Base-by-base conservation (phyloP, 2,888 invertebrate genomes). In the Caenorhabditis parvicauda region DNA sequence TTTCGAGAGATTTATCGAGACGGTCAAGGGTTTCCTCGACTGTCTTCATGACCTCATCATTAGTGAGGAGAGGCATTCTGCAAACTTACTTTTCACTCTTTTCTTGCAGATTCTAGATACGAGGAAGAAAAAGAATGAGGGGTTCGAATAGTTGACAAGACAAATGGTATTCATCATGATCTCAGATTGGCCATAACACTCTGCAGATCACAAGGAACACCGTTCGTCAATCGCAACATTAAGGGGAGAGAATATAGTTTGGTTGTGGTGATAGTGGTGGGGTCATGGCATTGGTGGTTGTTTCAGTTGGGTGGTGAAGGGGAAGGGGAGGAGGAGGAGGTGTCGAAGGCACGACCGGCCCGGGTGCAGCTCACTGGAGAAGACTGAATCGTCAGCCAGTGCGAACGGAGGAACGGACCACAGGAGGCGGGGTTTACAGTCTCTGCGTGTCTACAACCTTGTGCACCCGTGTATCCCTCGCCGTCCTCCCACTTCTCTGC, bases 161-260 rank as follows among this genome's bases (percentile, higher is more conserved):
- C 70, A 67, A 72, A 62, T 70, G 72, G 72, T 70, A 72, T 74
- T 72, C 72, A 74, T 68, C 59, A 72, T 71, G 72, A 72, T 72
- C 72, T 74, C 72, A 72, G 74, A 74, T 29, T 25, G n/a, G 35
- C 12, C 25, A 29, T 46, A 46, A 19, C 25, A 50, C 49, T 70
- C 70, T 70, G 66, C 64, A 70, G 74, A 74, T 64, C 74, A 68
- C 54, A 59, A 67, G 38, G 74, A 74, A 69, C 70, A 69, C 74
- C 74, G 64, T 58, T 61, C 38, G 63, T 55, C 53, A 48, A 14
- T 6, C 42, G 38, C 56, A 56, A n/a, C n/a, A n/a, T n/a, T n/a
- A n/a, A 12, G 35, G 35, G 35, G 9, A 32, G 35, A 9, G n/a
- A n/a, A n/a, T n/a, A n/a, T n/a, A n/a, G n/a, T n/a, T n/a, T n/a